A percentile compares a stretch with the other conserved stretches of the same genome.
phyloP scores from a whole-genome alignment of 2,113 vertebrate species.

The Paradisaea rubra region DNA sequence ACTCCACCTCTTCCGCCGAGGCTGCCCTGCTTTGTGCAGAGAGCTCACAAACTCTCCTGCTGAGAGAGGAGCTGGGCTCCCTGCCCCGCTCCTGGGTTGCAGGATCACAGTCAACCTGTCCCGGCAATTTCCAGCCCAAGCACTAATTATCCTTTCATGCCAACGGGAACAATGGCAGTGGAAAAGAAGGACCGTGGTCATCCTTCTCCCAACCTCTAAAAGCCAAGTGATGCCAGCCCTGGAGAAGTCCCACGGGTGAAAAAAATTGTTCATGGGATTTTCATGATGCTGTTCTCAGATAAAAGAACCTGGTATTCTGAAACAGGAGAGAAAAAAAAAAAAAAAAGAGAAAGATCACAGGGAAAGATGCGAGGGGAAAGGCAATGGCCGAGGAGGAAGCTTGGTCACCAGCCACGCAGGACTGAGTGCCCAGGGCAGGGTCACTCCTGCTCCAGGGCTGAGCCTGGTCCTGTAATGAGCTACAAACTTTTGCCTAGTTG shows the following conservation, averaged over 20 bases:
- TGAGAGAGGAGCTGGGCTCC: background rate
- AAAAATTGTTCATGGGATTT: accelerated
- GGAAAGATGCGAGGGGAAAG: background rate
- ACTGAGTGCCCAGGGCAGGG: background rate
- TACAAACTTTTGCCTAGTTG: background rate
- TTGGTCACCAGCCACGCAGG: accelerated
- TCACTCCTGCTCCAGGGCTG: background rate
- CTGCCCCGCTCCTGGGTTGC: background rate
- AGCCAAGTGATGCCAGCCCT: background rate
- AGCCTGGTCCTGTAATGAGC: accelerated
- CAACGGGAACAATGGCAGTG: accelerated
- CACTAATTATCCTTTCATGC: background rate
- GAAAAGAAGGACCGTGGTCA: accelerated
- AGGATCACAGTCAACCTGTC: background rate
- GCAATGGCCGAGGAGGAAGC: background rate
- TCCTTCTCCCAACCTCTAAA: background rate
- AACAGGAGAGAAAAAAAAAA: background rate
- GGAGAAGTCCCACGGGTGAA: background rate
- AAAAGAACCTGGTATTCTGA: background rate
- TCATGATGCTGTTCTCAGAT: background rate
- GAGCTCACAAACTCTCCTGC: background rate
- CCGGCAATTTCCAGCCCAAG: background rate
- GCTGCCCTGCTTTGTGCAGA: background rate
- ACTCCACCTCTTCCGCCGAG: background rate
- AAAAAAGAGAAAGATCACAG: background rate